These are phyloP conservation scores for Enoplosus armatus DNA, from an alignment of 2,797 vertebrate species.

Conservation along the genomic window DNA sequence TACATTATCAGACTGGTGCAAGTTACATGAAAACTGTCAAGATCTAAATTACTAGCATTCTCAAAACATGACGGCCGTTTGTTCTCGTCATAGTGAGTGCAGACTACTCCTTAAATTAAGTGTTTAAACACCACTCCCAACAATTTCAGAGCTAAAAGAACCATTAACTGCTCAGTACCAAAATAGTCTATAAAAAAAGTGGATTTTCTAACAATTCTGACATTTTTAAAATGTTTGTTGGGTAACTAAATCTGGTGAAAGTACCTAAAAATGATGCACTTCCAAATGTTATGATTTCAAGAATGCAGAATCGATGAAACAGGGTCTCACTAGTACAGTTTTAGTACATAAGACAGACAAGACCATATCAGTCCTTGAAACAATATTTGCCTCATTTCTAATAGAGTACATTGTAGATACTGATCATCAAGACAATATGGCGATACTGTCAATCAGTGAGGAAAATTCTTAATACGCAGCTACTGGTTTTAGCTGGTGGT, in stretches of 20 bases:
- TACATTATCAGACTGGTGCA: neutral
- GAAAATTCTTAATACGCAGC: constrained; percentile 5
- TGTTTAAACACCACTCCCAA: neutral
- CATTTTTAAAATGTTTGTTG: neutral
- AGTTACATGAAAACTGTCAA: neutral
- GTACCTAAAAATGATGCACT: no score
- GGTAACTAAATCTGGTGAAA: no score
- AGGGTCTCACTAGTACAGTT: neutral
- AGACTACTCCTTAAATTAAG: neutral
- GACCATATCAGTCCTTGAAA: neutral
- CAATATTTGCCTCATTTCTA: neutral
- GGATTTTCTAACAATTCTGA: neutral
- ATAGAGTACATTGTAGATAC: neutral
- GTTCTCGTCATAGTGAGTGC: neutral
- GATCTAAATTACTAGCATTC: neutral
- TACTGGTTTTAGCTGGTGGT: constrained; percentile 21
- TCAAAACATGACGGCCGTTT: neutral
- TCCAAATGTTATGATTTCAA: neutral
- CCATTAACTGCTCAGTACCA: neutral
- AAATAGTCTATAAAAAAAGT: no score
- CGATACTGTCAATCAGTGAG: neutral
- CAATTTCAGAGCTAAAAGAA: neutral
- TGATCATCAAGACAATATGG: neutral
- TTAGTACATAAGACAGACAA: neutral
- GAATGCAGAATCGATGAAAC: neutral